phyloP scores from a whole-genome alignment of 2,797 vertebrate genomes.

The Thamnophis elegans region DNA sequence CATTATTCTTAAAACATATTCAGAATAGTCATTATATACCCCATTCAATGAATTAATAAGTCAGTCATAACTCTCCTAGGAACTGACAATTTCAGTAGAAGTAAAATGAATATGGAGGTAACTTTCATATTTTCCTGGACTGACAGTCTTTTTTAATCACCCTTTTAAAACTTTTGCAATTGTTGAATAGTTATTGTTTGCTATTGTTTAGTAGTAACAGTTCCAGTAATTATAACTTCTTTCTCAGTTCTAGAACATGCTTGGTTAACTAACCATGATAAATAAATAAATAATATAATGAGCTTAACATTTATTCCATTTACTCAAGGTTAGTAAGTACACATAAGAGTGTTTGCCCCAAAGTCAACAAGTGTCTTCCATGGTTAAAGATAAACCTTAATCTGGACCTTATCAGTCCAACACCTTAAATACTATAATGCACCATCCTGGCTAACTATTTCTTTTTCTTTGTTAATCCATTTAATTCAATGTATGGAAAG shows the following conservation, averaged over 20 bases:
- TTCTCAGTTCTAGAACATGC: background rate
- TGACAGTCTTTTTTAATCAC: background rate
- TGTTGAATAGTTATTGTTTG: no score
- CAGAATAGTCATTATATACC: background rate
- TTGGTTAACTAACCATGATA: background rate
- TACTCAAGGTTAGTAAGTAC: background rate
- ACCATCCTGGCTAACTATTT: background rate
- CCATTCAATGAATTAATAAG: background rate
- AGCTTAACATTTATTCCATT: background rate
- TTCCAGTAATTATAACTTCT: background rate
- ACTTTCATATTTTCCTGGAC: background rate
- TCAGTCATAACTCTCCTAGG: no score
- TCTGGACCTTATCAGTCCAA: background rate
- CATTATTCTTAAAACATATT: background rate
- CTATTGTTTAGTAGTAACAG: background rate
- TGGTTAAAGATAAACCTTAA: background rate
- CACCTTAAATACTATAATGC: background rate
- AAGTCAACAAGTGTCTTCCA: background rate
- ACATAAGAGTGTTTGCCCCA: background rate
- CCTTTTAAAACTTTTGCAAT: background rate
- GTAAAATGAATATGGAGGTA: background rate
- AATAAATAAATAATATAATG: background rate
- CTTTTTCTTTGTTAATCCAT: background rate
- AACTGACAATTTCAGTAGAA: background rate
- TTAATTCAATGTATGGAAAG: background rate